A percentile compares a stretch with the other conserved stretches of the same genome.
Conservation (phyloP, 2,113 vertebrate genomes). For the Ranitomeya variabilis region DNA sequence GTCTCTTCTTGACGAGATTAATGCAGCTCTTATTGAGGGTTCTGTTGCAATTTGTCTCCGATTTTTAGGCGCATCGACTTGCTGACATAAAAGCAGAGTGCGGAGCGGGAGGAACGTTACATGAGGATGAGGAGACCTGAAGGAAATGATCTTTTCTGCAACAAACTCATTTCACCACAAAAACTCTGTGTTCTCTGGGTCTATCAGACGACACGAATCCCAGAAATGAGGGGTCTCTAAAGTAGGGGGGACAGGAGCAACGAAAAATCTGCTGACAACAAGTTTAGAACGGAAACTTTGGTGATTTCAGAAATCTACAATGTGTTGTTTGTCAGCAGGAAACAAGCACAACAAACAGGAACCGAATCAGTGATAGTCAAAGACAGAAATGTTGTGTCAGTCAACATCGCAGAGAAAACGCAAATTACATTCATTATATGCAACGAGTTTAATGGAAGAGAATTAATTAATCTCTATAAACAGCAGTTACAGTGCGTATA, state of each 20-base stretch:
- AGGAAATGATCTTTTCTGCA: neutral
- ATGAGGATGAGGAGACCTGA: conserved; percentile 6
- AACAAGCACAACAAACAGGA: neutral
- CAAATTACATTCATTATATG: neutral
- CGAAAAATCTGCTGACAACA: conserved; percentile 22
- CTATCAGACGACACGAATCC: neutral
- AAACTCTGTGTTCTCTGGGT: neutral
- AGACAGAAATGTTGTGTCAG: neutral
- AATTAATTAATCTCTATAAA: neutral
- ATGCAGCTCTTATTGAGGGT: conserved; percentile 49
- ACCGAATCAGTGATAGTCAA: neutral
- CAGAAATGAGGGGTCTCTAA: neutral
- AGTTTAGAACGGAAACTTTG: neutral
- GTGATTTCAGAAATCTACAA: neutral
- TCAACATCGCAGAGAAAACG: neutral
- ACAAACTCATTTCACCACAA: neutral
- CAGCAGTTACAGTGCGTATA: neutral
- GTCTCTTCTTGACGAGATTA: conserved; percentile 52
- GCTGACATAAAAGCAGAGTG: conserved; percentile 38
- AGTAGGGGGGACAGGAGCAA: neutral
- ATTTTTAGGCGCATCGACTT: conserved; percentile 28
- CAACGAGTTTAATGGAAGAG: neutral
- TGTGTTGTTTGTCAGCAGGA: conserved; percentile 11
- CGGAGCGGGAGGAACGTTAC: conserved; percentile 17
- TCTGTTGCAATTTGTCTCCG: conserved; percentile 55